These are phyloP conservation scores for Eutrigla gurnardus DNA, from an alignment of 2,797 vertebrate genomes.

Conservation along the genomic window DNA sequence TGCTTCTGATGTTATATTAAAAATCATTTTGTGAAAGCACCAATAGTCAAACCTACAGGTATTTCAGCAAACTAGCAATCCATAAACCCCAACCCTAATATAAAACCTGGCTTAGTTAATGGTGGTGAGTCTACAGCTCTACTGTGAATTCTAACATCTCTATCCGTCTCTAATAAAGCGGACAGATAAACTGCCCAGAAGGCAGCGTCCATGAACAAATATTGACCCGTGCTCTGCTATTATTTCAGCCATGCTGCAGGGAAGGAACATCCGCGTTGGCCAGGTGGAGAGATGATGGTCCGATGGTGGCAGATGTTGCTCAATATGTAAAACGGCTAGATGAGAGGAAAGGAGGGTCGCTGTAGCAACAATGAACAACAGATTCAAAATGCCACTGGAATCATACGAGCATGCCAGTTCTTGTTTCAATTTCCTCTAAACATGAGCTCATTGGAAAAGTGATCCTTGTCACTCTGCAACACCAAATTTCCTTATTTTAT, in stretches of 20 bases:
- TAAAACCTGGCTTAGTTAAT: too few species aligned
- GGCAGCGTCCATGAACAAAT: constrained; percentile 55
- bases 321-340: constrained; percentile 55
- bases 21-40: too few species aligned
- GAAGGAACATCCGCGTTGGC: constrained; percentile 34
- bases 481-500: not conserved
- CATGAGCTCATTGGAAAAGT: constrained; percentile 15
- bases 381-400: constrained; percentile 17
- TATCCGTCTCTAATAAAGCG: not conserved
- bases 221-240: constrained; percentile 58
- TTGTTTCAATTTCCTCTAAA: not conserved
- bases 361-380: constrained; percentile 21
- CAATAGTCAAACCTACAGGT: too few species aligned
- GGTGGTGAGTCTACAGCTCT: not conserved
- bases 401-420: not conserved
- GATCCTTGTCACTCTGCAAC: not conserved
- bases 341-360: constrained; percentile 11
- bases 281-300: not conserved
- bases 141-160: constrained; percentile 1
- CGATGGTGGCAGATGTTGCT: constrained; percentile 64
- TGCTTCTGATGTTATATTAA: too few species aligned
- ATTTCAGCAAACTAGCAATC: too few species aligned
- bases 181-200: not conserved
- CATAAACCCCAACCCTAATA: too few species aligned
- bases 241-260: constrained; percentile 46